Conservation (phyloP, 2,888 invertebrate genomes). For the Acronicta psi region DNA sequence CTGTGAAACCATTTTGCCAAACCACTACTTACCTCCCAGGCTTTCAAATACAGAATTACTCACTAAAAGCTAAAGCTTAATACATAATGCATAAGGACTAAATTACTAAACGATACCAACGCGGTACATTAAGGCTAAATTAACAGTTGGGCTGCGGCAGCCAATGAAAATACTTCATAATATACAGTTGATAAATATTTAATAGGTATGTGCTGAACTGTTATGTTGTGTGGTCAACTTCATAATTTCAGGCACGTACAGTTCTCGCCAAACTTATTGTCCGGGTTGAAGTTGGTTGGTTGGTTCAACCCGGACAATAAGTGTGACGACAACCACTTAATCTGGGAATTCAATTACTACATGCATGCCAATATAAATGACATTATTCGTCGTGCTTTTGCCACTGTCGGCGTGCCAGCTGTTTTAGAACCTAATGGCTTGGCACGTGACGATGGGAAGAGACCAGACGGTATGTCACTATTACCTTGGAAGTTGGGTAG, state of each 20-base stretch:
- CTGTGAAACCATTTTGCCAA: conserved; percentile 1
- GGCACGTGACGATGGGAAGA: no score
- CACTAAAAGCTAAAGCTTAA: conserved; percentile 22
- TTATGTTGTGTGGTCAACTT: conserved; percentile 5
- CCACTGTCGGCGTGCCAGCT: no score
- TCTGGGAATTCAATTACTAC: no score
- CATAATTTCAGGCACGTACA: conserved; percentile 20
- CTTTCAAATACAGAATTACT: conserved; percentile 9
- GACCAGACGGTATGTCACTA: no score
- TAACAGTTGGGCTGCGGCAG: conserved; percentile 5
- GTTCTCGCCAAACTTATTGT: no score
- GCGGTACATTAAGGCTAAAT: conserved; percentile 16
- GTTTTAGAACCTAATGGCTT: no score
- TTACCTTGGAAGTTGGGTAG: no score
- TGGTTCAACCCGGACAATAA: no score
- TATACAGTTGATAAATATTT: conserved; percentile 40
- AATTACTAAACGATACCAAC: conserved; percentile 12
- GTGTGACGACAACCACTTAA: no score
- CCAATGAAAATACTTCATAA: conserved; percentile 27
- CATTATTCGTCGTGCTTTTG: no score
- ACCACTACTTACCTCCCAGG: background rate
- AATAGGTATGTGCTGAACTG: conserved; percentile 22
- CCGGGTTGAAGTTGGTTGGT: no score
- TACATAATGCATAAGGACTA: conserved; percentile 27
- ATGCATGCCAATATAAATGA: no score